Evolutionary conservation across 2,797 vertebrate genomes (phyloP).

Genomic region (Acrossocheilus wenchowensis): DNA sequence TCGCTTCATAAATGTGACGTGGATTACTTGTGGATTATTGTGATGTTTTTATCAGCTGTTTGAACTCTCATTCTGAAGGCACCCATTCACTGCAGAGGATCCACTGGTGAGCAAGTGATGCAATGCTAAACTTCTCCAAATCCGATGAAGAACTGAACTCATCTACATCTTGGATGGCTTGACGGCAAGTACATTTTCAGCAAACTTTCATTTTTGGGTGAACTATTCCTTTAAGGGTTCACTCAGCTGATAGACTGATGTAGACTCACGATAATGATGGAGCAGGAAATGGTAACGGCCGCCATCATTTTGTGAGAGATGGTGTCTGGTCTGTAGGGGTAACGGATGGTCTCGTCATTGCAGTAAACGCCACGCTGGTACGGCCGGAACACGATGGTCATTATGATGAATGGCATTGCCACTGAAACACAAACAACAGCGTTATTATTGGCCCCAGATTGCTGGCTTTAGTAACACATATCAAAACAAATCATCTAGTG

Average conservation of each 20-base stretch:
- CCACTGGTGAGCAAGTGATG: neutral
- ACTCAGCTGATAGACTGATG: neutral
- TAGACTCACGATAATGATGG: constrained; percentile 86
- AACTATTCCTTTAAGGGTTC: neutral
- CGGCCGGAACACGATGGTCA: constrained; percentile 85
- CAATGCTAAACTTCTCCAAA: neutral
- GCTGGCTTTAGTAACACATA: neutral
- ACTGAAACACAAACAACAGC: constrained; percentile 72
- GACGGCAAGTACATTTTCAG: neutral
- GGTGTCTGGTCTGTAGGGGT: constrained; percentile 90
- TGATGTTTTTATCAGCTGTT: neutral
- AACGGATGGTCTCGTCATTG: constrained; percentile 86
- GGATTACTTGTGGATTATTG: neutral
- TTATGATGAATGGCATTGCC: constrained; percentile 85
- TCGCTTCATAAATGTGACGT: neutral
- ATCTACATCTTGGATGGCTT: neutral
- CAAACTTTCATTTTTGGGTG: neutral
- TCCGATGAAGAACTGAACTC: neutral
- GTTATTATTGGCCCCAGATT: constrained; percentile 21
- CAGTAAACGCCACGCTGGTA: constrained; percentile 92
- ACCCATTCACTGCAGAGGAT: neutral
- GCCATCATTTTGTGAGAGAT: constrained; percentile 93
- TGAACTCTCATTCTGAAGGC: neutral
- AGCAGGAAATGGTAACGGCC: constrained; percentile 87
- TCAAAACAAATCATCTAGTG: neutral